Conservation (phyloP, 2,113 vertebrate species). For the Nymphicus hollandicus region DNA sequence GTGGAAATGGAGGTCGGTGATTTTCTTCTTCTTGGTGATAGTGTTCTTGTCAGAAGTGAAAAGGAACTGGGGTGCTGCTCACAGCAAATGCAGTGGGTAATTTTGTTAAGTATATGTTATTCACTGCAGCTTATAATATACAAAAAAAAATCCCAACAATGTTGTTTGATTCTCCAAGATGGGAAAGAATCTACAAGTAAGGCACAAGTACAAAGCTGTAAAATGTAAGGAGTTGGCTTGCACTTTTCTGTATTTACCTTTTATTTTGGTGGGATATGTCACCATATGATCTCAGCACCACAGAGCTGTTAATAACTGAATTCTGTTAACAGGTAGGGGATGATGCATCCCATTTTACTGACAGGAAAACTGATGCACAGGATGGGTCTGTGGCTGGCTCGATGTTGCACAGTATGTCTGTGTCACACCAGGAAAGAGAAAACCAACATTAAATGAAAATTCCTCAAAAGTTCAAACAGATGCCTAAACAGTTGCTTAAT, state of each 20-base stretch:
- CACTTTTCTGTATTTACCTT: neutral
- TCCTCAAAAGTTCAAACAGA: neutral
- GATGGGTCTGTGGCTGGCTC: neutral
- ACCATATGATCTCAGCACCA: neutral
- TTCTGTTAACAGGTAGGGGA: neutral
- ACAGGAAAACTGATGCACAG: neutral
- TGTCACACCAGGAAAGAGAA: neutral
- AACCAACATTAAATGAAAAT: neutral
- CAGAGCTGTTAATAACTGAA: neutral
- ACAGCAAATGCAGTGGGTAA: conserved; percentile 74
- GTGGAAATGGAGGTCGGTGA: conserved; percentile 71
- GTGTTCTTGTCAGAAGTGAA: conserved; percentile 72
- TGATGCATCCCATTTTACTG: neutral
- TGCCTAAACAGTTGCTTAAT: neutral
- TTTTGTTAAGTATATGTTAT: conserved; percentile 81
- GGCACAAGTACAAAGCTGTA: neutral
- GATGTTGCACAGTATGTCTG: neutral
- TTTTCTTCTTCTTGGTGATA: conserved; percentile 76
- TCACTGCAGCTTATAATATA: conserved; percentile 68
- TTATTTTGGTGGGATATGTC: neutral
- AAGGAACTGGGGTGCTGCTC: conserved; percentile 64
- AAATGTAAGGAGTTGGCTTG: neutral
- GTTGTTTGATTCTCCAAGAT: conserved; percentile 20
- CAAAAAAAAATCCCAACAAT: neutral
- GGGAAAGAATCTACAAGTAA: conserved; percentile 2